Percentiles rank a stretch among this genome's conserved stretches.
These are phyloP conservation scores for Brienomyrus longianalis DNA, from an alignment of 2,113 vertebrate species.

Conservation along the genomic window DNA sequence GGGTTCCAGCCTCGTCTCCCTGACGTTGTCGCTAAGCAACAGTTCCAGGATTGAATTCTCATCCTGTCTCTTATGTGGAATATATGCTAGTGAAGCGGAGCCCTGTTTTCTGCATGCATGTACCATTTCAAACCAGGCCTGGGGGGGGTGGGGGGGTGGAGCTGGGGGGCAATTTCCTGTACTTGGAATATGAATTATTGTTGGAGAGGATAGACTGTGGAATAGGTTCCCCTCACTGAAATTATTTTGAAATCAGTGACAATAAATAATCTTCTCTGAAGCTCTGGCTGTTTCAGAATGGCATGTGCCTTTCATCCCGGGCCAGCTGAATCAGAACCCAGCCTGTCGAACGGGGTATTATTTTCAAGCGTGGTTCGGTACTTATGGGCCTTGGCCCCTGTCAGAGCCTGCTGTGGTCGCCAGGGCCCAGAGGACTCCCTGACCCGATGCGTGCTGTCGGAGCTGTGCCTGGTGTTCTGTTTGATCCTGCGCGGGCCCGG, in stretches of 20 bases:
- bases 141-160: too few relatives aligned
- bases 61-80: not conserved
- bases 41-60: not conserved
- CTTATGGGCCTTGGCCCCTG: not conserved
- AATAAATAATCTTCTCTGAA: slow-evolving; percentile 20
- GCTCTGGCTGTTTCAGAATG: slow-evolving; percentile 16
- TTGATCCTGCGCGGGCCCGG: not conserved
- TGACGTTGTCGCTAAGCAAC: not conserved
- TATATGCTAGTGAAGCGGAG: not conserved
- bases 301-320: not conserved
- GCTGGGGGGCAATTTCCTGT: not conserved
- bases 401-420: not conserved
- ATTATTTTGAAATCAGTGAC: slow-evolving; percentile 18
- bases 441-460: not conserved
- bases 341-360: not conserved
- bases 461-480: not conserved
- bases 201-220: slow-evolving; percentile 12
- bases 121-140: not conserved
- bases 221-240: not conserved
- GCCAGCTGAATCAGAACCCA: slow-evolving; percentile 11
- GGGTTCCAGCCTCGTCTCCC: not conserved
- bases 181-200: slow-evolving; percentile 13
- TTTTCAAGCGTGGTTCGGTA: slow-evolving; percentile 17
- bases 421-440: not conserved
- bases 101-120: not conserved